These are phyloP conservation scores for Galeruca laticollis DNA, from an alignment of 2,888 invertebrate species.

Conservation along the genomic window DNA sequence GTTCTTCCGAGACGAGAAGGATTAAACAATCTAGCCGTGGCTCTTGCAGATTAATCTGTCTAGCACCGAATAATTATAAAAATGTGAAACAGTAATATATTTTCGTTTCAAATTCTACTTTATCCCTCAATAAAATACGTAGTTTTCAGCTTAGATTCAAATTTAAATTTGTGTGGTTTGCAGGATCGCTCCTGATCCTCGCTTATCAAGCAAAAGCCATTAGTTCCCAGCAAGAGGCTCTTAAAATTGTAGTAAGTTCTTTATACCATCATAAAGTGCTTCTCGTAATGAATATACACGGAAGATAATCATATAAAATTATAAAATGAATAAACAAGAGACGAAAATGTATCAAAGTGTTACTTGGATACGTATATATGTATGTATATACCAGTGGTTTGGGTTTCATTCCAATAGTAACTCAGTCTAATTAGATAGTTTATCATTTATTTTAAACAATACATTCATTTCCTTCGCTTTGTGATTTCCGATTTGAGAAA, in stretches of 20 bases:
- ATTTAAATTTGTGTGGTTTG: constrained; percentile 4
- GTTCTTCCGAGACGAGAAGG: too few species aligned
- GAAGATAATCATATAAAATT: background rate
- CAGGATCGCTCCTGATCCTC: constrained; percentile 8
- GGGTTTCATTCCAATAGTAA: too few species aligned
- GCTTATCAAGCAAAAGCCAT: constrained; percentile 15
- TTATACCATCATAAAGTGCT: constrained; percentile 21
- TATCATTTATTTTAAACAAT: too few species aligned
- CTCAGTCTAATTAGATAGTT: too few species aligned
- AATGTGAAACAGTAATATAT: background rate
- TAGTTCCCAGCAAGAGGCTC: background rate
- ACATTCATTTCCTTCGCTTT: too few species aligned
- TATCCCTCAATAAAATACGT: background rate
- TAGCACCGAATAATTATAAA: background rate
- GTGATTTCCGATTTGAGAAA: too few species aligned
- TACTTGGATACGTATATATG: too few species aligned
- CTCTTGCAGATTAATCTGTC: too few species aligned
- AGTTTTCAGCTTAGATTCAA: background rate
- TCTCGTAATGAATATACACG: background rate
- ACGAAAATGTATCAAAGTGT: too few species aligned
- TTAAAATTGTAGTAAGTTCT: constrained; percentile 24
- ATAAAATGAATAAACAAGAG: background rate
- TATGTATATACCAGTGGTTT: too few species aligned
- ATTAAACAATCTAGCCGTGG: too few species aligned
- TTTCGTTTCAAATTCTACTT: background rate